Conservation (phyloP, 2,113 vertebrate species). For the Microtus ochrogaster region DNA sequence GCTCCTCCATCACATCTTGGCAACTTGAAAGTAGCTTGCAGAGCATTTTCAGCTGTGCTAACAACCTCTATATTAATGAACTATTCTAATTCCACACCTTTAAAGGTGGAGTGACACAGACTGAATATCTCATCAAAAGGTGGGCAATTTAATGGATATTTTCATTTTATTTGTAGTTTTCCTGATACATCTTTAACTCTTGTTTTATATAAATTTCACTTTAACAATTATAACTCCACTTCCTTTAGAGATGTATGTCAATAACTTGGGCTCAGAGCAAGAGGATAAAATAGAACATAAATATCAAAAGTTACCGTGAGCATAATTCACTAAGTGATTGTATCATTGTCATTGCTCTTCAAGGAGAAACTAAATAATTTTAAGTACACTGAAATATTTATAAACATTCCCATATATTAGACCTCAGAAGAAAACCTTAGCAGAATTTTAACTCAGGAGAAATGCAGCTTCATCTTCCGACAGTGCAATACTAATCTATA, state of each 20-base stretch:
- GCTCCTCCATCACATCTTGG: not conserved
- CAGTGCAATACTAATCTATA: not conserved
- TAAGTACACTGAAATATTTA: slow-evolving; percentile 38
- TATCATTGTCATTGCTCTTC: not conserved
- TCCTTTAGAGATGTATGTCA: not conserved
- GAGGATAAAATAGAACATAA: not conserved
- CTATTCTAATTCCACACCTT: not conserved
- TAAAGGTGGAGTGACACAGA: slow-evolving; percentile 16
- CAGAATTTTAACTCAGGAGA: slow-evolving; percentile 9
- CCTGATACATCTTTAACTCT: not conserved
- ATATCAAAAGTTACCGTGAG: not conserved
- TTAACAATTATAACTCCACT: slow-evolving; percentile 5
- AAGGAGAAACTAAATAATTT: not conserved
- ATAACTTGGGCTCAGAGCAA: not conserved
- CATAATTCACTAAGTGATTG: not conserved
- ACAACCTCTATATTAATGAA: not conserved
- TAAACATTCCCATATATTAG: not conserved
- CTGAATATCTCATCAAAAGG: not conserved
- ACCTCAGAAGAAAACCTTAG: not conserved
- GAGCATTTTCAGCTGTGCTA: not conserved
- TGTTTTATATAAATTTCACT: not conserved
- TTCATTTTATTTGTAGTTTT: not conserved
- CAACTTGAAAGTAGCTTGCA: not conserved
- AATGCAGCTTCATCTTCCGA: not conserved
- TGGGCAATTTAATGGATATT: not conserved